Base-by-base conservation (phyloP, 64 coral and sea anemone genomes). In the Trachythela sp. region DNA sequence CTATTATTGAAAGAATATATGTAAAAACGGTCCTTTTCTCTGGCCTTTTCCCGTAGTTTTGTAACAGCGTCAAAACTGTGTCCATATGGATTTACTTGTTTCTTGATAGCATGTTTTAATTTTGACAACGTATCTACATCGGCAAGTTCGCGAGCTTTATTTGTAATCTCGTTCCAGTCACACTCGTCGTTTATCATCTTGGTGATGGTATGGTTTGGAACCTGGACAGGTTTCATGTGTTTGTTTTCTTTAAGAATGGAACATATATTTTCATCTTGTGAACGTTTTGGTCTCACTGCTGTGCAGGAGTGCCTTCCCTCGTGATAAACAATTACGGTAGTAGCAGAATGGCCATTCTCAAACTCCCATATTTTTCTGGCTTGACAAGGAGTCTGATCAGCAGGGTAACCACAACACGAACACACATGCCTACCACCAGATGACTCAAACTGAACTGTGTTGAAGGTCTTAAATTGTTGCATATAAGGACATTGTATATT, bases 311-410 rank as follows among this genome's bases (percentile, higher is more conserved):
- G 92, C 68, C 34, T 27, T 20, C 92, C 92, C 35, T 51, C 27
- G 30, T 93, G 92, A 86, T 77, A 93, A 70, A 93, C 83, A 70
- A 20, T 85, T 13, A 89, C 59, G 58, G 48, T 93, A 68, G 34
- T 36, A 6, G 42, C 42, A 45, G 42, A 45, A 45, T 45, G 42
- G 11, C 42, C 42, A 42, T 68, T 17, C 39, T 71, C 31, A 85
- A 93, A 93, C 43, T 93, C 92, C 92, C 92, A 93, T 22, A 93
- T 56, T 93, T 93, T 93, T 18, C 60, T 54, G 11, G 87, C 92
- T 15, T 35, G 52, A 48, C 92, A 93, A n/a, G 64, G 40, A 33
- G 75, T 27, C 14, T 70, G 39, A 36, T 36, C 45, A 13, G 83
- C 87, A 39, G 2, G n/a, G 8, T 30, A 36, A 60, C 70, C 92